Conservation (phyloP, 2,888 invertebrate species). For the Hofmannophila pseudospretella region DNA sequence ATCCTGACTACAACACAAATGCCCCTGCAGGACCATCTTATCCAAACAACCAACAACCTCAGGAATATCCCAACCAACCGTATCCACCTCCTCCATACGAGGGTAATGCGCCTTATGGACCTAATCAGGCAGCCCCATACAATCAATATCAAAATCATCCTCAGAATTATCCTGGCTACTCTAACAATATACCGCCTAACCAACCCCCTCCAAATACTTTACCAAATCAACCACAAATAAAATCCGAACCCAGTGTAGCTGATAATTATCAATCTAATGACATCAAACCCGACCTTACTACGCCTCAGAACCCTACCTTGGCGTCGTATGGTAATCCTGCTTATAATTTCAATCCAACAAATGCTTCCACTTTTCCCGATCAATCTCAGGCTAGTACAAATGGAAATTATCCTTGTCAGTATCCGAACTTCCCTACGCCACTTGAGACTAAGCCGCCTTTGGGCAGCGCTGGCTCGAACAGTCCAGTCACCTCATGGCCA, state of each 20-base stretch:
- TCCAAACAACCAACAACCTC: slow-evolving; percentile 14
- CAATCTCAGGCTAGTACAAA: slow-evolving; percentile 34
- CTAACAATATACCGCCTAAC: slow-evolving; percentile 42
- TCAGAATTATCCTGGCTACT: slow-evolving; percentile 47
- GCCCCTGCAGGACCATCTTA: slow-evolving; percentile 19
- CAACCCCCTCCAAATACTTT: slow-evolving; percentile 24
- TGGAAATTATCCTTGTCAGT: slow-evolving; percentile 44
- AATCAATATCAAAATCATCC: slow-evolving; percentile 53
- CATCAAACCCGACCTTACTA: slow-evolving; percentile 39
- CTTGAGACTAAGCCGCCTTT: slow-evolving; percentile 62
- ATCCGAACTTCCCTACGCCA: slow-evolving; percentile 46
- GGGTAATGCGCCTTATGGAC: slow-evolving; percentile 35
- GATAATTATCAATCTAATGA: slow-evolving; percentile 33
- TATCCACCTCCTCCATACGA: slow-evolving; percentile 38
- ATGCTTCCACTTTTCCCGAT: slow-evolving; percentile 39
- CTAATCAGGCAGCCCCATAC: slow-evolving; percentile 30
- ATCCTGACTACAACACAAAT: slow-evolving; percentile 49
- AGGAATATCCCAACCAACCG: slow-evolving; percentile 6
- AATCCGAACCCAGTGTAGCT: slow-evolving; percentile 32
- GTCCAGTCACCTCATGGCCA: slow-evolving; percentile 64
- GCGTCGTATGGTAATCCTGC: slow-evolving; percentile 37
- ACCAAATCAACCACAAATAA: slow-evolving; percentile 26
- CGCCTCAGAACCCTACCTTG: slow-evolving; percentile 29
- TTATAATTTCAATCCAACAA: slow-evolving; percentile 46
- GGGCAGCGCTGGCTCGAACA: slow-evolving; percentile 55